Evolutionary conservation across 2,113 vertebrate species (phyloP), one percentile per base, ranked within the genome.

Genomic region (Tetraodon nigroviridis): DNA sequence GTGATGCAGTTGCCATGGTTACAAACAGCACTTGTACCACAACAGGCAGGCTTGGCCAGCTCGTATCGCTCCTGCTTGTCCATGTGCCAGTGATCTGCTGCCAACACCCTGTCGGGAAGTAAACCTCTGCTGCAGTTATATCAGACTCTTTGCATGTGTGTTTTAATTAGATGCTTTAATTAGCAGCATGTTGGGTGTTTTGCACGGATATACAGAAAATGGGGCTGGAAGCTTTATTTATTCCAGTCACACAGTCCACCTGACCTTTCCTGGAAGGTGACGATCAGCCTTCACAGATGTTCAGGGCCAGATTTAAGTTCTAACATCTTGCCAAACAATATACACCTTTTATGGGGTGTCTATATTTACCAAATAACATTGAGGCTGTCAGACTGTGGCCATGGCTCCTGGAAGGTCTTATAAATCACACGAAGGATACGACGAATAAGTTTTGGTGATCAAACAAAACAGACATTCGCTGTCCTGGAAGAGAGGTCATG

Each of bases 1-100:
- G n/a, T 24, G 22, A 61, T 58, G 66, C 70, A 62, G 87, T 90
- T 87, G 58, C 87, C 84, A 86, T 90, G 87, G 90, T 75, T 86
- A 90, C 90, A 88, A 89, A 86, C 85, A 84, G 85, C 73, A 67
- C 78, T 82, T 69, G 62, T 24, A 78, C 65, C 71, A 81, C 76
- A 84, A 82, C 80, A 84, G 75, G 76, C 78, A 73, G 6, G 46
- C 59, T 55, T 55, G 66, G 80, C 80, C 70, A 27, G 69, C 75
- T 82, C 75, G 72, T 86, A 85, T 86, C 83, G 75, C 75, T 57
- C 75, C 81, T 62, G 78, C 81, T 84, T 86, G 76, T 78, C 71
- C 51, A 55, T 29, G 74, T 80, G 74, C 78, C 80, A 67, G 83
- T 69, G 79, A 84, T 86, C 73, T 79, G 64, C 82, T 75, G 46